Base-by-base conservation (phyloP, 2,797 vertebrate genomes). In the Oophaga sylvatica region DNA sequence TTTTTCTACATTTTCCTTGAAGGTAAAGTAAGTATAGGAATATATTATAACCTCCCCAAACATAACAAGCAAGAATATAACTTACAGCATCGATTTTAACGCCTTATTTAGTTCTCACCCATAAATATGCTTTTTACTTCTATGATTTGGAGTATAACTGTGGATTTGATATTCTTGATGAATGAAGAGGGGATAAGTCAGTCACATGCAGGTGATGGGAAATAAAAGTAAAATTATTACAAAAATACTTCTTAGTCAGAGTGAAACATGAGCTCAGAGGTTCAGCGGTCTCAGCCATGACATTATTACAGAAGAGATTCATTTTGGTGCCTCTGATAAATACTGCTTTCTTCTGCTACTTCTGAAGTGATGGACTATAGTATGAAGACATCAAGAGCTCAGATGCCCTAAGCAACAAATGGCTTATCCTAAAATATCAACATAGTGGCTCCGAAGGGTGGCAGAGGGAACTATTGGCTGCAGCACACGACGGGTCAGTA, bases 311-410 rank as follows among this genome's bases (percentile, higher is more conserved):
- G 35, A 10, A 35, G 68, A 76, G 56, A 84, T 76, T 76, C 70
- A 84, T 84, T 76, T 76, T 60, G 41, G 45, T n/a, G 20, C 16
- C 31, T 83, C 29, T n/a, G 67, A 83, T 71, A 83, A 41, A 84
- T 75, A 75, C 35, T 62, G 31, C 56, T 84, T 53, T 76, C 13
- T 22, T 16, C 31, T 75, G 53, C 68, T 41, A 16, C 45, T 62
- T 26, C 81, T 60, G 17, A 22, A 22, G 22, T 71, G 81, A 83
- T 71, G 13, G 16, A 73, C 67, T 83, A 20, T n/a, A 48, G 26
- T 31, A 60, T 41, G n/a, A 57, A 45, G 65, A 71, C 41, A 20
- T 59, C 48, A 35, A 4, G 45, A 17, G 56, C 53, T 35, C 48
- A 53, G 45, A 15, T 63, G 62, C n/a, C 31, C 45, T 81, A 81